A percentile compares a stretch with the other conserved stretches of the same genome.
Evolutionary conservation across 2,797 vertebrate genomes (phyloP).

Genomic region (Hafferia zeledoni): DNA sequence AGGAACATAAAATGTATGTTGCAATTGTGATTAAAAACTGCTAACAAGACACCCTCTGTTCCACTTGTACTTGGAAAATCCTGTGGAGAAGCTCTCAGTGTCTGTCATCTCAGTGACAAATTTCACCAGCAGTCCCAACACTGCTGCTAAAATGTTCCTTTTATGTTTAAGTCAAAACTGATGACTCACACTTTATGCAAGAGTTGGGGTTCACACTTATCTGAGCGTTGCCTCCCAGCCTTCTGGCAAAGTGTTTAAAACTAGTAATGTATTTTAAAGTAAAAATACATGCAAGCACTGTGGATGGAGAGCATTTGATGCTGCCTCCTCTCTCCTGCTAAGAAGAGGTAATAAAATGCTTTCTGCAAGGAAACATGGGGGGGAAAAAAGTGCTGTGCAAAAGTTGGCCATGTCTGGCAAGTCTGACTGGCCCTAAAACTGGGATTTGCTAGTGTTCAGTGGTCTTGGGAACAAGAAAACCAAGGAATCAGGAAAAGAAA

Average conservation of each 20-base stretch:
- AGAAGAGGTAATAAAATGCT: not conserved
- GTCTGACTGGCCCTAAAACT: not conserved
- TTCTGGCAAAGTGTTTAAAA: not conserved
- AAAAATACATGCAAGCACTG: not conserved
- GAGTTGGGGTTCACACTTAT: not conserved
- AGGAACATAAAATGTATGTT: fast-evolving
- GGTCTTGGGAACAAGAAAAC: not conserved
- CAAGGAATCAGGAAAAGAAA: not conserved
- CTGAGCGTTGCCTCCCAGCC: not conserved
- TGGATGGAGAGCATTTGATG: not conserved
- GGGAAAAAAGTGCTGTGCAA: not conserved
- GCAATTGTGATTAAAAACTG: not conserved
- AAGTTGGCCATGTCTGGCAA: not conserved
- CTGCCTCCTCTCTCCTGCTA: not conserved
- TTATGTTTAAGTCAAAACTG: not conserved
- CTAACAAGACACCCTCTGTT: not conserved
- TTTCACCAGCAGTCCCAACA: not conserved
- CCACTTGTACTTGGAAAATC: not conserved
- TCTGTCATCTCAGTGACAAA: not conserved
- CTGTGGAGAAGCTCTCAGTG: not conserved
- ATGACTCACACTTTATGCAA: not conserved
- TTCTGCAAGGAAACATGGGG: not conserved
- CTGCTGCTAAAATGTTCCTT: not conserved
- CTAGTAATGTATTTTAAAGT: not conserved
- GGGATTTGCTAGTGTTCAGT: not conserved